Percentiles rank a stretch among this genome's conserved stretches.
Conservation (phyloP, 2,888 invertebrate species). For the Nasonovia ribisnigri region DNA sequence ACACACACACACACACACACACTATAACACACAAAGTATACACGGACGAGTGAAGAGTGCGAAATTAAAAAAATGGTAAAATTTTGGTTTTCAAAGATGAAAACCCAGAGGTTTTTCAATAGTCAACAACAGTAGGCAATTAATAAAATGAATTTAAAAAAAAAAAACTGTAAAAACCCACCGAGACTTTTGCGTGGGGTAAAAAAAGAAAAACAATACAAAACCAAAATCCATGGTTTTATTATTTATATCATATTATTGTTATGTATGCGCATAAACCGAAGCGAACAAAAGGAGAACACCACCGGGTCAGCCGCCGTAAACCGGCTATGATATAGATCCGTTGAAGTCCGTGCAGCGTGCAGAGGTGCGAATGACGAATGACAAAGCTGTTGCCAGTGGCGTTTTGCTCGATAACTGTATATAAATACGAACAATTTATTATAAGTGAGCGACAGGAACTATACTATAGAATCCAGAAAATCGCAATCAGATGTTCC, state of each 20-base stretch:
- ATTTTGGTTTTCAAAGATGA: neutral
- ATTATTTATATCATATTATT: neutral
- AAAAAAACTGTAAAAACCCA: neutral
- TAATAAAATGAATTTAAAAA: constrained; percentile 13
- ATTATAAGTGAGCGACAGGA: too few relatives aligned
- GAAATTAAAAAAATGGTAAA: neutral
- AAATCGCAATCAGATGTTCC: too few relatives aligned
- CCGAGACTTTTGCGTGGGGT: neutral
- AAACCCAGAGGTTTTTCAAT: constrained; percentile 10
- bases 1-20: too few relatives aligned
- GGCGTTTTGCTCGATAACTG: too few relatives aligned
- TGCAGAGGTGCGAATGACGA: neutral
- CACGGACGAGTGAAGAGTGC: neutral
- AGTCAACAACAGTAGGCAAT: constrained; percentile 22
- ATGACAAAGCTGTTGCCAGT: neutral
- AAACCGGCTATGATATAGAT: neutral
- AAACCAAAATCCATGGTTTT: neutral
- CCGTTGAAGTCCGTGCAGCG: neutral
- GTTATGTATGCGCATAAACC: neutral
- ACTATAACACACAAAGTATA: neutral
- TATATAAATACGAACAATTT: too few relatives aligned
- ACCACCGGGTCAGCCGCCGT: neutral
- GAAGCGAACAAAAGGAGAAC: neutral
- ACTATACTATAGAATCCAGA: too few relatives aligned
- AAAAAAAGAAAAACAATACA: neutral